These are phyloP conservation scores for Athrips mouffetella DNA, from an alignment of 2,888 invertebrate genomes.

Conservation along the genomic window DNA sequence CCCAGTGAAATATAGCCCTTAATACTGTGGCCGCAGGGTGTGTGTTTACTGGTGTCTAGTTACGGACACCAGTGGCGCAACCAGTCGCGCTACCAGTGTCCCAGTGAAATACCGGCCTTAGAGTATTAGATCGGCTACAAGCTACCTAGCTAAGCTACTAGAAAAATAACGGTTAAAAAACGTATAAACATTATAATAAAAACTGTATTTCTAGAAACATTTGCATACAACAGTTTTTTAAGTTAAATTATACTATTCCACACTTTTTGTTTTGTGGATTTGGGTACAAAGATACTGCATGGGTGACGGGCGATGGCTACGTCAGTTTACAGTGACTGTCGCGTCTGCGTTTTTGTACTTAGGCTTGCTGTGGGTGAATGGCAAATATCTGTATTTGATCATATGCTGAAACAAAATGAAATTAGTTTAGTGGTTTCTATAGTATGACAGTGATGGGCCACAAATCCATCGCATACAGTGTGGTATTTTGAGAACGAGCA, in stretches of 20 bases:
- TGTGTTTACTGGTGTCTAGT: no score
- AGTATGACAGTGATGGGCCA: no score
- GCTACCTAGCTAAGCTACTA: no score
- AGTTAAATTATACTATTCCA: conserved; percentile 49
- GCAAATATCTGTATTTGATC: conserved; percentile 99
- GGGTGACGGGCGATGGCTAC: conserved; percentile 24
- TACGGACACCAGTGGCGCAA: no score
- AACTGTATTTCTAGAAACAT: conserved; percentile 73
- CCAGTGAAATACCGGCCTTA: no score
- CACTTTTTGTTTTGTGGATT: conserved; percentile 17
- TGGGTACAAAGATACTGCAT: conserved; percentile 27
- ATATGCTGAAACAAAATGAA: conserved; percentile 92
- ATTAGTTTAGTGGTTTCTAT: no score
- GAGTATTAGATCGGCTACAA: no score
- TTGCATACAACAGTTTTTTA: conserved; percentile 68
- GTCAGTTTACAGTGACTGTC: conserved; percentile 66
- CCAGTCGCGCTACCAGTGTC: no score
- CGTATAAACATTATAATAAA: conserved; percentile 65
- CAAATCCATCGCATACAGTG: no score
- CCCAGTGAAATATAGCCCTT: no score
- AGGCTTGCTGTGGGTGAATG: conserved; percentile 99
- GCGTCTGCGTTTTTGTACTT: conserved; percentile 86
- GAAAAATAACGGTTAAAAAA: conserved; percentile 41
- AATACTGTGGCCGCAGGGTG: no score
- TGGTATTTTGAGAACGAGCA: no score